Evolutionary conservation across 2,797 vertebrate species (phyloP).

Genomic region (Denticeps clupeoides): DNA sequence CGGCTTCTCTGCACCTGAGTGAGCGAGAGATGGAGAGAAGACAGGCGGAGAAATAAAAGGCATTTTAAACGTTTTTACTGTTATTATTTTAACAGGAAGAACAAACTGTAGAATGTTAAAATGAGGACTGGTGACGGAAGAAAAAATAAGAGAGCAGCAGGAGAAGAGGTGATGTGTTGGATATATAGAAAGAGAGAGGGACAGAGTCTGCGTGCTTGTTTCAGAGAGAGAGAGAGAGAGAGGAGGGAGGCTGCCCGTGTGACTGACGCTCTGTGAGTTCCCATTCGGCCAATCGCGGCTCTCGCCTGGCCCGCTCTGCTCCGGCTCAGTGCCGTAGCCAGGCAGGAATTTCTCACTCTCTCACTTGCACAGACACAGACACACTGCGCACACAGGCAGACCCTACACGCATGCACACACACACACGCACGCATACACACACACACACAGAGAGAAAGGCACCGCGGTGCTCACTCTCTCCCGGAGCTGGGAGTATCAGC

Average conservation of each 20-base stretch:
- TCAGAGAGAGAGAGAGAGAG: slow-evolving; percentile 6
- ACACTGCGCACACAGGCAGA: slow-evolving; percentile 15
- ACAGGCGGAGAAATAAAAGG: slow-evolving; percentile 3
- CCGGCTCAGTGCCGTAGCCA: slow-evolving; percentile 48
- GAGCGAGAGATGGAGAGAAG: slow-evolving; percentile 12
- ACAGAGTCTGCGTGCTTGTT: slow-evolving; percentile 25
- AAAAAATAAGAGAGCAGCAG: slow-evolving; percentile 1
- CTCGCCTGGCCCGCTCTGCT: slow-evolving; percentile 48
- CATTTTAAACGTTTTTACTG: too few relatives aligned
- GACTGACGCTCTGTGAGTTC: slow-evolving; percentile 39
- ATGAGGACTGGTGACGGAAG: background rate
- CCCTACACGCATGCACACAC: slow-evolving; percentile 14
- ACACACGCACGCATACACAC: slow-evolving; percentile 15
- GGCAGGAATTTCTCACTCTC: slow-evolving; percentile 49
- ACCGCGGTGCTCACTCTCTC: slow-evolving; percentile 10
- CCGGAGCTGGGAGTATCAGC: slow-evolving; percentile 7
- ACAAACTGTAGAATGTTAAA: slow-evolving; percentile 4
- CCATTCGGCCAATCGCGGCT: slow-evolving; percentile 62
- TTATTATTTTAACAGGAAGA: slow-evolving; percentile 2
- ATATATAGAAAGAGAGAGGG: slow-evolving; percentile 23
- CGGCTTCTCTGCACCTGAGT: slow-evolving; percentile 46
- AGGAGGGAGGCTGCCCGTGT: slow-evolving; percentile 31
- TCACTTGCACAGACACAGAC: slow-evolving; percentile 12
- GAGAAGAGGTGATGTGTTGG: slow-evolving; percentile 25
- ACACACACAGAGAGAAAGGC: slow-evolving; percentile 1